A percentile compares a stretch with the other conserved stretches of the same genome.
These are phyloP conservation scores for Serinus canaria DNA, from an alignment of 2,113 vertebrate species.

Conservation along the genomic window DNA sequence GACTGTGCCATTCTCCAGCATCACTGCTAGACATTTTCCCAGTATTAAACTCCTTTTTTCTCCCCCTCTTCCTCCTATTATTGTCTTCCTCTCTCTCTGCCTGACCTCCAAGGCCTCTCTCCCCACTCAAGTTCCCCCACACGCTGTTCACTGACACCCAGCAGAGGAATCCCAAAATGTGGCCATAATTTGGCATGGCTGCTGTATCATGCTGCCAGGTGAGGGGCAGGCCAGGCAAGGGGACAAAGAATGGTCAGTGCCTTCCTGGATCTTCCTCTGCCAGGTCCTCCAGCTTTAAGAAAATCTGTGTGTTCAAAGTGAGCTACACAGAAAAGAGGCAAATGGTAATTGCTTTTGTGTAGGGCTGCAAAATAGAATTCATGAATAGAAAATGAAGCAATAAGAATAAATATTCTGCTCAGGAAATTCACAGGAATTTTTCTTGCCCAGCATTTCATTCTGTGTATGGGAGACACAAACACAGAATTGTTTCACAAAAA, in stretches of 20 bases:
- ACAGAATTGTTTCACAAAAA: neutral
- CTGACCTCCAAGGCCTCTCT: neutral
- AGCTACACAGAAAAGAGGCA: neutral
- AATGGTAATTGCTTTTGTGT: conserved; percentile 33
- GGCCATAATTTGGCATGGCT: neutral
- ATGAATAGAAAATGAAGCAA: conserved; percentile 40
- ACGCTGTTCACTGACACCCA: neutral
- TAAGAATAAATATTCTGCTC: neutral
- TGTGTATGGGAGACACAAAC: neutral
- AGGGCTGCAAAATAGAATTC: conserved; percentile 20
- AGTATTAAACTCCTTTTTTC: neutral
- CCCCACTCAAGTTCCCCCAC: rapidly evolving
- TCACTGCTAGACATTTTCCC: neutral
- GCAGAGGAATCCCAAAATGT: neutral
- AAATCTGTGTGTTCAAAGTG: neutral
- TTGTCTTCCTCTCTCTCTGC: neutral
- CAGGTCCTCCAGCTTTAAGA: neutral
- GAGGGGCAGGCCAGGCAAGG: neutral
- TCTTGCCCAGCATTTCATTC: neutral
- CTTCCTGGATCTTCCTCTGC: neutral
- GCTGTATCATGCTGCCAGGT: neutral
- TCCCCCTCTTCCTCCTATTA: neutral
- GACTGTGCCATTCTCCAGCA: neutral
- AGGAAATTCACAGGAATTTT: neutral
- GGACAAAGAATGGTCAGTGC: neutral